Evolutionary conservation across 1,140 invertebrate species (phyloP), one percentile per base, ranked within the genome.

Genomic region (Eurosta solidaginis): DNA sequence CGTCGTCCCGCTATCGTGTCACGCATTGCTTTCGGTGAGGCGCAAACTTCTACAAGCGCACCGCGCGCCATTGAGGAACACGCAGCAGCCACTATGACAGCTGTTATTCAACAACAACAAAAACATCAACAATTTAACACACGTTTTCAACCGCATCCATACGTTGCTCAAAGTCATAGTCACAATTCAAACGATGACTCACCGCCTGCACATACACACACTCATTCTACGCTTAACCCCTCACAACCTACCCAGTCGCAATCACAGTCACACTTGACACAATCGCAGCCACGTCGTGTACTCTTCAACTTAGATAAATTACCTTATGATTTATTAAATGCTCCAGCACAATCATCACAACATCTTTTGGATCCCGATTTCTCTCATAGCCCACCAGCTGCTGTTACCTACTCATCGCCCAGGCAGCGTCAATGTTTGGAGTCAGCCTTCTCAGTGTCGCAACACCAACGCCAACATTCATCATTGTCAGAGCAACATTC

Each of bases 261-360:
- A 20, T 44, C 79, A 73, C 74, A 59, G 50, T 27, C 29, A 40
- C 36, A 76, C 76, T 2, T 20, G 47, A 74, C 77, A 44, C 78
- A 75, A 73, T 83, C 82, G 33, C 83, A 81, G 49, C 80, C 82
- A 78, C 85, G 85, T 81, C 81, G 84, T 44, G 84, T 87, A 82
- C 85, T 87, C 81, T 87, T 87, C 81, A 87, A 87, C 83, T 84
- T 87, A 80, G 85, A 87, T 84, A 86, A 84, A 84, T 84, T 87
- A 77, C 86, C 86, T 77, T 87, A 87, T 83, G 86, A 87, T 85
- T 82, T 87, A 82, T 83, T 87, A 73, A 87, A 87, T 84, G 85
- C 86, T 63, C 86, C 86, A 47, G 10, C 10, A 73, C 81, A 82
- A 36, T 74, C 73, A 50, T n/a, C 77, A 54, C 78, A 77, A 74